Evolutionary conservation across 2,888 invertebrate genomes (phyloP).

Genomic region (Eupithecia exiguata): DNA sequence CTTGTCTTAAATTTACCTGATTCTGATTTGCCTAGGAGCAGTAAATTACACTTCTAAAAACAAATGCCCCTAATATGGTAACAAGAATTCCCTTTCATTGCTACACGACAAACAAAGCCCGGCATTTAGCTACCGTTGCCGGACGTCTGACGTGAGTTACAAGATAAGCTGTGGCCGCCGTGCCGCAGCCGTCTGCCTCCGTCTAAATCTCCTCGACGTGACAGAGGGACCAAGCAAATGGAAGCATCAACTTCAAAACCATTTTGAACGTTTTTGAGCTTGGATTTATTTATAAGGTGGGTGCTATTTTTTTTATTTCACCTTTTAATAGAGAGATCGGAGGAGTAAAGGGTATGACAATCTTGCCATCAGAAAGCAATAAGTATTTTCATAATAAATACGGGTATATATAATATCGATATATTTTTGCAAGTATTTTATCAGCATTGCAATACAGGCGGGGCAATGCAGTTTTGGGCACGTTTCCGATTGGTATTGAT

Average conservation of each 20-base stretch:
- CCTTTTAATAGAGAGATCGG: not conserved
- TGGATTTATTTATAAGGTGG: not conserved
- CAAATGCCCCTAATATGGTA: not conserved
- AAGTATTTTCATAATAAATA: not conserved
- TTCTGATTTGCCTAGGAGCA: not conserved
- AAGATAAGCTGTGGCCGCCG: conserved; percentile 67
- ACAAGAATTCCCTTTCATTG: conserved; percentile 34
- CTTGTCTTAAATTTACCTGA: too few relatives aligned
- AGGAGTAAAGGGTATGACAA: not conserved
- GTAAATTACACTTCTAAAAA: not conserved
- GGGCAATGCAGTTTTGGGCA: too few relatives aligned
- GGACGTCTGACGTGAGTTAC: conserved; percentile 66
- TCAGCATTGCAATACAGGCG: too few relatives aligned
- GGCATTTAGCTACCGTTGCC: conserved; percentile 58
- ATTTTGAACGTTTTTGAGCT: not conserved
- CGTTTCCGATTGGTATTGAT: too few relatives aligned
- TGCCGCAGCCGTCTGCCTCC: conserved; percentile 37
- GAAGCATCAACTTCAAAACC: not conserved
- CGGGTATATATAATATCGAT: too few relatives aligned
- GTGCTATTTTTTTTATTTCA: not conserved
- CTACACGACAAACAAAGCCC: conserved; percentile 55
- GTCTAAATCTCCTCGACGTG: conserved; percentile 59
- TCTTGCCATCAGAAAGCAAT: not conserved
- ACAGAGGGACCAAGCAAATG: conserved; percentile 15
- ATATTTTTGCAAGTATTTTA: not conserved